Conservation (phyloP, 1,140 invertebrate genomes). For the Ylistrum balloti region DNA sequence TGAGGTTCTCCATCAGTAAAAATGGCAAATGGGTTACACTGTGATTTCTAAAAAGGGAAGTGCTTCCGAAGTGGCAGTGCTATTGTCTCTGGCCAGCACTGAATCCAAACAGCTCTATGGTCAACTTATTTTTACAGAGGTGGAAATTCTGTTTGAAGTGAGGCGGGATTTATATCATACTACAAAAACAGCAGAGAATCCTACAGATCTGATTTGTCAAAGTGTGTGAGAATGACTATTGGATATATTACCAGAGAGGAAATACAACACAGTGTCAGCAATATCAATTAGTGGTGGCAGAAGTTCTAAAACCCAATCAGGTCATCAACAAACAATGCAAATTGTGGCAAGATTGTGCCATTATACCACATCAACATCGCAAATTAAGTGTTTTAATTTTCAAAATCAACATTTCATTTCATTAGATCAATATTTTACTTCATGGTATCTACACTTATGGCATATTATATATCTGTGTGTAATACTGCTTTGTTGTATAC, state of each 20-base stretch:
- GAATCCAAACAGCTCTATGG: neutral
- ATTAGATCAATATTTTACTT: neutral
- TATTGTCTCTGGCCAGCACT: neutral
- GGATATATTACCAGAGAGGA: too few species aligned
- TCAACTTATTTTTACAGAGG: neutral
- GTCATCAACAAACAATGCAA: conserved; percentile 20
- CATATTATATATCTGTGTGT: neutral
- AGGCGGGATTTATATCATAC: too few species aligned
- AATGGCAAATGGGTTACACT: neutral
- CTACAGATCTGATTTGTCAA: too few species aligned
- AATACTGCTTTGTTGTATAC: neutral
- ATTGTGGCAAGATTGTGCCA: neutral
- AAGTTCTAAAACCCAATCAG: neutral
- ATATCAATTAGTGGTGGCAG: too few species aligned
- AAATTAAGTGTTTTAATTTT: neutral
- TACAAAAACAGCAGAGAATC: too few species aligned
- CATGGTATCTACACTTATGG: neutral
- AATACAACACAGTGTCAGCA: too few species aligned
- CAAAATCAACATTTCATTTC: neutral
- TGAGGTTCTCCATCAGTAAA: neutral
- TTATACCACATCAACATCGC: neutral
- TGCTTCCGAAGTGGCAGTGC: neutral
- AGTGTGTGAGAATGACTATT: too few species aligned
- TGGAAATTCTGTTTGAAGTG: neutral
- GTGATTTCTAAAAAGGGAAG: neutral